Evolutionary conservation across 2,113 vertebrate genomes (phyloP), one percentile per base, ranked within the genome.

Genomic region (Psittacus erithacus): DNA sequence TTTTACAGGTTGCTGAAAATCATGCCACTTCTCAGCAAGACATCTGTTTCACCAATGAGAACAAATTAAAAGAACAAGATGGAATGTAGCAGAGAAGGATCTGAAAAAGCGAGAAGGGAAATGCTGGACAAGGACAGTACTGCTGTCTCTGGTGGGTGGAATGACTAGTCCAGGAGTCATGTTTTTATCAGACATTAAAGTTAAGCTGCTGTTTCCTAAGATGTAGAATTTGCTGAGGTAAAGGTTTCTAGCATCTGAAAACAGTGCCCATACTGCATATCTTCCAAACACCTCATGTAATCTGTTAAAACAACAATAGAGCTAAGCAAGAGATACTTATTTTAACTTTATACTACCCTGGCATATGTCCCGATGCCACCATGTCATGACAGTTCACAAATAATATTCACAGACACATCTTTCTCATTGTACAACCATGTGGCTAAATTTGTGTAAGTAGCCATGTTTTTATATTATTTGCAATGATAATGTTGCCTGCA

Each of bases 1-100:
- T 95, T 94, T 89, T 68, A 83, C 29, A 85, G 20, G 13, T 39
- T 59, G 38, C 29, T 81, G 50, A 77, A 90, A 49, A 47, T 50
- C 19, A 28, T 64, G 13, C 12, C 17, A 1, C 14, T 14, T 92
- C 33, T 79, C 31, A 81, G 10, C 27, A n/a, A 88, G 31, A 63
- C 5, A 46, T 47, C 15, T 74, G 9, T 46, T 82, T 78, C 46
- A 73, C 15, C 23, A 85, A 2, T 6, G 23, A 77, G 77, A 86
- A 35, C 14, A 76, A 92, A 52, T 15, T 25, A 43, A 6, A 9
- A 11, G 11, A 95, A 47, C 8, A 88, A 63, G 24, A 13, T 49
- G 33, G n/a, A 93, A 74, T 13, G 3, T 28, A 79, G 49, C 10
- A 57, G 31, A 57, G 19, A 64, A 38, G 11, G 13, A 82, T 57